These are phyloP conservation scores for Tragulus kanchil DNA, from an alignment of 2,113 vertebrate genomes.

Conservation along the genomic window DNA sequence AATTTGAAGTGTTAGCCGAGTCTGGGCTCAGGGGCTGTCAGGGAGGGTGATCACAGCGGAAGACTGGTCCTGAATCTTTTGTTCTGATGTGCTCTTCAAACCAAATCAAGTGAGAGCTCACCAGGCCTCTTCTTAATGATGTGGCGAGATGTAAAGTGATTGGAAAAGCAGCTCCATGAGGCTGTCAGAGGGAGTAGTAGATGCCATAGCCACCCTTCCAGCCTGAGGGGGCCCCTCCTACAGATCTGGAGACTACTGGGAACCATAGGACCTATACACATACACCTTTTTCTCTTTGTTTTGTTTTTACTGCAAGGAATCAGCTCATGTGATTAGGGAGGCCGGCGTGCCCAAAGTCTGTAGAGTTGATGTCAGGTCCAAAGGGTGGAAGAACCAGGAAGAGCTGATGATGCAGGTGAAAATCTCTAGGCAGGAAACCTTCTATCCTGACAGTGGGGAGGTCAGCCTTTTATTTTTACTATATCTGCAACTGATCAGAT, in stretches of 20 bases:
- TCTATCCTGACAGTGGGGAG: neutral
- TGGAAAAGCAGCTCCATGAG: neutral
- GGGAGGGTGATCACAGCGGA: neutral
- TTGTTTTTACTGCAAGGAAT: neutral
- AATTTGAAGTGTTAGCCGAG: neutral
- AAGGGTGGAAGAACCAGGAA: neutral
- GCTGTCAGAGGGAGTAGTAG: neutral
- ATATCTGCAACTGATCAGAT: neutral
- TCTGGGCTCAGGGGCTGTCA: neutral
- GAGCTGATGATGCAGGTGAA: neutral
- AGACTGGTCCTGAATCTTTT: neutral
- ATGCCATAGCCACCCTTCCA: neutral
- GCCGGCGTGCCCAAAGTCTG: neutral
- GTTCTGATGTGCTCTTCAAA: neutral
- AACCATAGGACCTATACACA: neutral
- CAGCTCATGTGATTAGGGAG: neutral
- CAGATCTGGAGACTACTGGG: neutral
- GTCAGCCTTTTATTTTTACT: neutral
- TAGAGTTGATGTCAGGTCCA: accelerated
- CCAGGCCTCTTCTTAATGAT: neutral
- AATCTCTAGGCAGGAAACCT: neutral
- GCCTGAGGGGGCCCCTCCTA: neutral
- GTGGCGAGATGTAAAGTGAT: constrained; percentile 49
- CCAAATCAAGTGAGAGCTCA: neutral
- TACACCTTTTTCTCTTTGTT: neutral